Percentiles rank a stretch among this genome's conserved stretches.
These are phyloP conservation scores for Mormyrus iriodes DNA, from an alignment of 2,113 vertebrate genomes.

Conservation along the genomic window DNA sequence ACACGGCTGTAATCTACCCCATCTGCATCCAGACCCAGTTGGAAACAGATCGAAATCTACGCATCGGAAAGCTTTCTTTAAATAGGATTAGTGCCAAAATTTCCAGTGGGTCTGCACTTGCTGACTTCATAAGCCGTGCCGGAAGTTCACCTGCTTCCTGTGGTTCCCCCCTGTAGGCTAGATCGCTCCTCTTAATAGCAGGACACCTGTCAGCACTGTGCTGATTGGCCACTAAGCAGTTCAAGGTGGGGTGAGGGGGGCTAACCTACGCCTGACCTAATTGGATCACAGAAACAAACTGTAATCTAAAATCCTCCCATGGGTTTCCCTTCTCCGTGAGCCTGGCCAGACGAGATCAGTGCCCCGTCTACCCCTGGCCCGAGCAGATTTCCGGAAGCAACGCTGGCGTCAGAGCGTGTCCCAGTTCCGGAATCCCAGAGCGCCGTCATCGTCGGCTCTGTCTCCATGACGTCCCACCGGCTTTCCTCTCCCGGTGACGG, in stretches of 20 bases:
- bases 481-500: background rate
- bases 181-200: background rate
- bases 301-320: constrained; percentile 9
- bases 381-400: background rate
- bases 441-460: background rate
- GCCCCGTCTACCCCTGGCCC: background rate
- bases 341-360: background rate
- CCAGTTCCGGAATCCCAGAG: constrained; percentile 2
- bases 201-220: background rate
- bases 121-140: background rate
- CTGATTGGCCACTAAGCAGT: background rate
- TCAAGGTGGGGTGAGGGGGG: background rate
- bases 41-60: background rate
- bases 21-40: background rate
- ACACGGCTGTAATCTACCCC: background rate
- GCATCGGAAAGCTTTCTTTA: constrained; percentile 13
- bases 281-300: constrained; percentile 17
- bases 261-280: constrained; percentile 2
- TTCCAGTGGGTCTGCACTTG: background rate
- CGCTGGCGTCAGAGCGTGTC: background rate
- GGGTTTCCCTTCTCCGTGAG: background rate
- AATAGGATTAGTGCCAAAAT: constrained; percentile 3
- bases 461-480: background rate
- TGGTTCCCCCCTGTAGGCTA: background rate
- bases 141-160: background rate